phyloP scores from a whole-genome alignment of 2,797 vertebrate genomes.

The Allobates femoralis region DNA sequence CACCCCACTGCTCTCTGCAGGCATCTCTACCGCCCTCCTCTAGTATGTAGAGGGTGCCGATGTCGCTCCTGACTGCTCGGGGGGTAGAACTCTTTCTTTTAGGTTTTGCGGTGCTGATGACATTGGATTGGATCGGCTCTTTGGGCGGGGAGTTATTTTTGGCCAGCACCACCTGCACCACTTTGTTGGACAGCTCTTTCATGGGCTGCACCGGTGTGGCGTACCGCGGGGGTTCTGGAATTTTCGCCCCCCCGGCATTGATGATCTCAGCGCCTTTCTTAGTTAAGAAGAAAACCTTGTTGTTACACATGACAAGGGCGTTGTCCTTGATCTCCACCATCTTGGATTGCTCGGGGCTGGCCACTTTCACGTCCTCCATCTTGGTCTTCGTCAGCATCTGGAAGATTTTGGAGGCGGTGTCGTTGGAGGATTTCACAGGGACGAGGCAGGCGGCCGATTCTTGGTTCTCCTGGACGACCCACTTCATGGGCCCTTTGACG shows the following conservation, averaged over 20 bases:
- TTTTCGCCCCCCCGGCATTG: slow-evolving; percentile 64
- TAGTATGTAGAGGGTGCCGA: not conserved
- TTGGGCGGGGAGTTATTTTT: slow-evolving; percentile 69
- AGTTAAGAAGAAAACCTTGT: slow-evolving; percentile 76
- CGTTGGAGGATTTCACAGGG: slow-evolving; percentile 78
- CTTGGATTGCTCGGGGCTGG: slow-evolving; percentile 66
- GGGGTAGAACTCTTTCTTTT: slow-evolving; percentile 13
- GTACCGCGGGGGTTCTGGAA: slow-evolving; percentile 5
- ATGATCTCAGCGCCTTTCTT: slow-evolving; percentile 70
- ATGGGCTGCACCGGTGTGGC: slow-evolving; percentile 51
- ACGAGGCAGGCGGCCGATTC: slow-evolving; percentile 69
- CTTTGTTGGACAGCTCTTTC: slow-evolving; percentile 71
- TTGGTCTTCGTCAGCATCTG: slow-evolving; percentile 72
- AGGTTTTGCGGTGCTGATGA: slow-evolving; percentile 67
- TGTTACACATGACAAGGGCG: slow-evolving; percentile 77
- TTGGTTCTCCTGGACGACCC: slow-evolving; percentile 73
- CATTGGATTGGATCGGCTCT: slow-evolving; percentile 43
- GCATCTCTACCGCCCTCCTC: not conserved
- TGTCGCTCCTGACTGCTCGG: not conserved
- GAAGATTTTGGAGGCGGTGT: slow-evolving; percentile 76
- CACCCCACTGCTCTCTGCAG: not conserved
- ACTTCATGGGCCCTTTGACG: slow-evolving; percentile 73
- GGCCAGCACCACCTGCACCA: slow-evolving; percentile 74
- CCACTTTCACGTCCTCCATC: slow-evolving; percentile 61
- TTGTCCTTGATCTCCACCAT: slow-evolving; percentile 73